Percentiles rank a stretch among this genome's conserved stretches.
Conservation (phyloP, 1,140 invertebrate genomes). For the Oryctes rhinoceros region DNA sequence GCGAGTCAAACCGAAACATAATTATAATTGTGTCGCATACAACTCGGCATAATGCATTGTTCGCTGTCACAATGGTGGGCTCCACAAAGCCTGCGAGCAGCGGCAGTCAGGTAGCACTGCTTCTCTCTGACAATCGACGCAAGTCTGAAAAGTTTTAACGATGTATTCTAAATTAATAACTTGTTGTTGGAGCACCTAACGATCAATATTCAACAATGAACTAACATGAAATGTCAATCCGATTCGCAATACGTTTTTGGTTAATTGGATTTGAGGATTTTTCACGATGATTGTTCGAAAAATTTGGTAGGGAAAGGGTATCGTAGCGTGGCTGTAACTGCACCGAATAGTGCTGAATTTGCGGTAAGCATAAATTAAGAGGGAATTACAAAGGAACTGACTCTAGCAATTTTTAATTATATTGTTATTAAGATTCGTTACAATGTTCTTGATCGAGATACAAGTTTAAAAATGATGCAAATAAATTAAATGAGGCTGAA, state of each 20-base stretch:
- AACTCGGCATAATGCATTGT: conserved; percentile 58
- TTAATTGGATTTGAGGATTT: conserved; percentile 26
- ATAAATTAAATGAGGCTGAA: no score
- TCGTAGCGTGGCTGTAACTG: not conserved
- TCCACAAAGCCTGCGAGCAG: conserved; percentile 49
- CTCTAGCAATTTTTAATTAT: no score
- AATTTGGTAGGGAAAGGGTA: not conserved
- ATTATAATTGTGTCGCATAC: conserved; percentile 59
- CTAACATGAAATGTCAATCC: conserved; percentile 50
- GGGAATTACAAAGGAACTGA: not conserved
- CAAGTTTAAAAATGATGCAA: no score
- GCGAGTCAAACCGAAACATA: conserved; percentile 57
- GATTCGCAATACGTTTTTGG: conserved; percentile 36
- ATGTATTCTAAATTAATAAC: conserved; percentile 61
- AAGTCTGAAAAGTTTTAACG: conserved; percentile 62
- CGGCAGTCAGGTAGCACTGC: conserved; percentile 58
- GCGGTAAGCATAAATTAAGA: not conserved
- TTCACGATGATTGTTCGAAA: not conserved
- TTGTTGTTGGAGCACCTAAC: conserved; percentile 57
- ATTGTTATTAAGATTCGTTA: no score
- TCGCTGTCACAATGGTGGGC: conserved; percentile 52
- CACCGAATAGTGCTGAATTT: not conserved
- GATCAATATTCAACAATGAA: conserved; percentile 57
- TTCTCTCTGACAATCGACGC: conserved; percentile 55
- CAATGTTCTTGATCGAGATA: no score